Evolutionary conservation across 2,113 vertebrate species (phyloP).

Genomic region (Pyrgilauda ruficollis): DNA sequence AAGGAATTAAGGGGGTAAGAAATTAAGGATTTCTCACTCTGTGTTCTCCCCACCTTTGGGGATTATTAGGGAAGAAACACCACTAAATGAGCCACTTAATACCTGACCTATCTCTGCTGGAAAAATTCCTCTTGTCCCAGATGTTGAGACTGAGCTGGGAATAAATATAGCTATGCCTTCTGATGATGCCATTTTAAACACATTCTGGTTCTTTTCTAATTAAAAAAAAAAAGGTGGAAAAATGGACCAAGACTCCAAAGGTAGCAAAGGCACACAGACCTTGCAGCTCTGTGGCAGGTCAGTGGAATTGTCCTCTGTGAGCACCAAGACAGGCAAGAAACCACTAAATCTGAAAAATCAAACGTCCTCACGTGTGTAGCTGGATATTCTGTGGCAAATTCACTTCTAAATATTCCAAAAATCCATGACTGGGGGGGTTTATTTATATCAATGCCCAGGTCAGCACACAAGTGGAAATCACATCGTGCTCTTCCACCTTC

Average conservation of each 20-base stretch:
- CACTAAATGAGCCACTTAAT: not conserved
- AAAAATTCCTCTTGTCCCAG: not conserved
- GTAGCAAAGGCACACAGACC: not conserved
- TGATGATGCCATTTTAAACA: not conserved
- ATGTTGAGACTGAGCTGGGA: not conserved
- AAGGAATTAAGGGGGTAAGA: not conserved
- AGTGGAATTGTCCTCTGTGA: not conserved
- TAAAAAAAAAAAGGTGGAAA: not conserved
- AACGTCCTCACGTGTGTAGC: not conserved
- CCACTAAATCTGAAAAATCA: not conserved
- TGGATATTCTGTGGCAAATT: not conserved
- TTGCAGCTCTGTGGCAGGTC: not conserved
- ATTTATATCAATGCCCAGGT: not conserved
- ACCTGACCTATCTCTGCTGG: not conserved
- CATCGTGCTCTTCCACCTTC: not conserved
- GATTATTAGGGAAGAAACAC: not conserved
- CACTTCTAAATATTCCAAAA: not conserved
- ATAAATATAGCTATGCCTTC: not conserved
- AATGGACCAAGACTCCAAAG: not conserved
- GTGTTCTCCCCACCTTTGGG: not conserved
- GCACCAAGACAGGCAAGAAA: not conserved
- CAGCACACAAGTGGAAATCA: accelerated
- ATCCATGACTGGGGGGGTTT: not conserved
- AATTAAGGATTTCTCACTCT: not conserved
- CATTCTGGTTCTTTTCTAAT: not conserved